phyloP scores from a whole-genome alignment of 2,113 vertebrate species.

The Pachycephala philippinensis region DNA sequence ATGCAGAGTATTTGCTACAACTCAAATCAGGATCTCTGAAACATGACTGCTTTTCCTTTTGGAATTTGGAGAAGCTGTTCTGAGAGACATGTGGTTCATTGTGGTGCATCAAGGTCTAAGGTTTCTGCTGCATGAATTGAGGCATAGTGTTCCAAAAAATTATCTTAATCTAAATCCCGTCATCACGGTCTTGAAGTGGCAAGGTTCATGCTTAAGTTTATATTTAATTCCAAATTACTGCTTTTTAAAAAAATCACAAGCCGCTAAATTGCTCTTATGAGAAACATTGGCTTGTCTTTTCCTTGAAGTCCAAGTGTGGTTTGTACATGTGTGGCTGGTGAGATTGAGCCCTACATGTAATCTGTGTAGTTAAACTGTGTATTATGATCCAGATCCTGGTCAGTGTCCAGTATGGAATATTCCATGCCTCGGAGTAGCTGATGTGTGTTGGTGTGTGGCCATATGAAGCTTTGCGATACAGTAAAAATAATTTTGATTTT shows the following conservation, averaged over 20 bases:
- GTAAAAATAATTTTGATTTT: background rate
- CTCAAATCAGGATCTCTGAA: background rate
- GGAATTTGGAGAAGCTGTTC: background rate
- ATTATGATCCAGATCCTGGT: background rate
- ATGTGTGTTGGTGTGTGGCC: background rate
- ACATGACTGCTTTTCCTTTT: background rate
- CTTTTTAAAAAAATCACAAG: background rate
- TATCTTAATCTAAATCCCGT: background rate
- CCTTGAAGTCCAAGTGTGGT: background rate
- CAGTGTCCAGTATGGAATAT: background rate
- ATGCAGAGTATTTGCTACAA: background rate
- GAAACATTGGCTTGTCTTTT: background rate
- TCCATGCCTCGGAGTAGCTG: background rate
- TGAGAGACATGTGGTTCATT: background rate
- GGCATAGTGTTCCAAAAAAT: background rate
- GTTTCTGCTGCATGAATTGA: background rate
- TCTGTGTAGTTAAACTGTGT: background rate
- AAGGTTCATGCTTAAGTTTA: background rate
- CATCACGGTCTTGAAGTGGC: background rate
- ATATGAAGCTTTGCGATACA: background rate
- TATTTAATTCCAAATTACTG: background rate
- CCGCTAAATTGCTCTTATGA: background rate
- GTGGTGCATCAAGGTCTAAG: background rate
- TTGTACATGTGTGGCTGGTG: background rate
- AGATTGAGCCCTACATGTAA: fast-evolving